Conservation (phyloP, 37 sponge, comb jelly and placozoan genomes). For the Mnemiopsis leidyi region DNA sequence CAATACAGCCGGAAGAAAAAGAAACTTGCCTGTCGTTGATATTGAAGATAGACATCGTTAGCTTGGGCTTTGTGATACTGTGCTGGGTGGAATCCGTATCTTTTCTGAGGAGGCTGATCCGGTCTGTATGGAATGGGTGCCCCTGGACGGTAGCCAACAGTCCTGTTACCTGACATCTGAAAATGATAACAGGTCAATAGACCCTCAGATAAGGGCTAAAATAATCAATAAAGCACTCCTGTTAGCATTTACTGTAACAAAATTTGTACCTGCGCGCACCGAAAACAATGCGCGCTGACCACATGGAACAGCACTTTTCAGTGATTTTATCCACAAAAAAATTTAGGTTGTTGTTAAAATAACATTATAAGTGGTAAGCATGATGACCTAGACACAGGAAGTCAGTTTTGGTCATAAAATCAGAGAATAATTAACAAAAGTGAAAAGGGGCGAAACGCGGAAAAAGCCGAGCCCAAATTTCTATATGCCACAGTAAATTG, state of each 20-base stretch:
- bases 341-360: not conserved
- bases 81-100: slow-evolving; percentile 48
- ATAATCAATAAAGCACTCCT: not conserved
- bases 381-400: not conserved
- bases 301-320: not conserved
- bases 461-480: not conserved
- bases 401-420: not conserved
- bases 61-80: slow-evolving; percentile 60
- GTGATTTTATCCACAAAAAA: not conserved
- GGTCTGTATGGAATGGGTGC: slow-evolving; percentile 31
- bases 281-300: not conserved
- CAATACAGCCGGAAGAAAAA: no score
- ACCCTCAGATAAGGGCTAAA: not conserved
- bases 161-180: slow-evolving; percentile 33
- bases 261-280: not conserved
- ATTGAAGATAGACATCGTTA: slow-evolving; percentile 42
- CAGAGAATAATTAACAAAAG: not conserved
- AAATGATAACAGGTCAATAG: not conserved
- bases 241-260: slow-evolving; percentile 56
- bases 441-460: not conserved
- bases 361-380: not conserved
- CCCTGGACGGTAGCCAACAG: slow-evolving; percentile 36
- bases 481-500: slow-evolving; percentile 65
- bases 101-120: not conserved
- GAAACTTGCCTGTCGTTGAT: not conserved